phyloP scores from a whole-genome alignment of 2,888 invertebrate species.

The Lagria hirta region DNA sequence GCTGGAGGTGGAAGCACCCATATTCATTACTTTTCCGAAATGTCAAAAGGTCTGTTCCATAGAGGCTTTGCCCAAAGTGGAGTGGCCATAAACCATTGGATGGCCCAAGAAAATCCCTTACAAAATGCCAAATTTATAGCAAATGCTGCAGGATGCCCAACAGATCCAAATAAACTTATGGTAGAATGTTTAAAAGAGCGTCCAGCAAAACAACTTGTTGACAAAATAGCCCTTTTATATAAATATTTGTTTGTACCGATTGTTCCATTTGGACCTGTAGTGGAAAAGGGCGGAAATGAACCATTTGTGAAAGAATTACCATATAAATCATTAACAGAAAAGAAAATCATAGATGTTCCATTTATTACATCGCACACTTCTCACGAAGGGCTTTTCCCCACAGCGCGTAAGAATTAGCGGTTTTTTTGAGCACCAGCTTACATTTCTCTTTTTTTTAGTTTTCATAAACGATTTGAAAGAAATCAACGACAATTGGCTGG shows the following conservation, averaged over 20 bases:
- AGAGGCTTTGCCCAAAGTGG: conserved; percentile 73
- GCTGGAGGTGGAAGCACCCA: conserved; percentile 77
- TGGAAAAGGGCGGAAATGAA: no score
- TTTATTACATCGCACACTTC: conserved; percentile 46
- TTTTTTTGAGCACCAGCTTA: neutral
- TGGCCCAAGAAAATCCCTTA: conserved; percentile 59
- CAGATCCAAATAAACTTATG: conserved; percentile 55
- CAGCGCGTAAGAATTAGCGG: conserved; percentile 8
- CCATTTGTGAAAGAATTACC: conserved; percentile 42
- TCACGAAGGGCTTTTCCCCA: conserved; percentile 24
- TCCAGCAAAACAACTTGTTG: conserved; percentile 62
- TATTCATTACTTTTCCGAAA: conserved; percentile 57
- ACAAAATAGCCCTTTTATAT: conserved; percentile 60
- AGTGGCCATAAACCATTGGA: conserved; percentile 62
- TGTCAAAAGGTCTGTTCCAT: conserved; percentile 57
- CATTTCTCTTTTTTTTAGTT: no score
- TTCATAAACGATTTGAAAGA: conserved; percentile 15
- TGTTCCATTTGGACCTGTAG: conserved; percentile 69
- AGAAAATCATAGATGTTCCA: conserved; percentile 42
- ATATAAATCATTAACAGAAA: conserved; percentile 37
- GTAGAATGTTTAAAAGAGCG: conserved; percentile 63
- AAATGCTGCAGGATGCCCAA: conserved; percentile 66
- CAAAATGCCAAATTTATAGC: conserved; percentile 65
- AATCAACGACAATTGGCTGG: conserved; percentile 25
- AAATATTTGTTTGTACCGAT: conserved; percentile 55